Conservation (phyloP, 2,797 vertebrate species). For the Ptychadena robeensis region DNA sequence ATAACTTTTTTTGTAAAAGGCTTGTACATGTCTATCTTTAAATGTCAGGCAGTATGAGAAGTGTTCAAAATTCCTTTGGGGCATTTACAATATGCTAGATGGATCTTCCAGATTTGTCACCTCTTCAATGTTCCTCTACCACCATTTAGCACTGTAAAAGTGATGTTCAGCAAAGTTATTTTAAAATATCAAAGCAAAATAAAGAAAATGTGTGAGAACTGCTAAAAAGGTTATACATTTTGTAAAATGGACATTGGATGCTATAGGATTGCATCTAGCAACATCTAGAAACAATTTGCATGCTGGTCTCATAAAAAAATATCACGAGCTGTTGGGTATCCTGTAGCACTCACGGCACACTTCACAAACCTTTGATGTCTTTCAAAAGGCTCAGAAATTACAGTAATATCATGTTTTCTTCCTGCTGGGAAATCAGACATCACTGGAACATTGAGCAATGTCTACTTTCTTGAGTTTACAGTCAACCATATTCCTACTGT, state of each 20-base stretch:
- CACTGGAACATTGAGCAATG: neutral
- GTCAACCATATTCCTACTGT: neutral
- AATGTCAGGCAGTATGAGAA: neutral
- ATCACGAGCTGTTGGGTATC: slow-evolving; percentile 48
- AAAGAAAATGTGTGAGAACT: neutral
- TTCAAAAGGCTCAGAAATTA: neutral
- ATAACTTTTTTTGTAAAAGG: neutral
- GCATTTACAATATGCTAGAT: neutral
- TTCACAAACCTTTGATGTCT: slow-evolving; percentile 53
- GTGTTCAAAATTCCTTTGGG: neutral
- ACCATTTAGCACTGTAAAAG: neutral
- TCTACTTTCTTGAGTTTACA: slow-evolving; percentile 10
- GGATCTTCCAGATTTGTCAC: neutral
- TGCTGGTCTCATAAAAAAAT: slow-evolving; percentile 48
- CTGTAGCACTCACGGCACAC: slow-evolving; percentile 37
- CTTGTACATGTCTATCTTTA: neutral
- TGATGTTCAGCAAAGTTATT: slow-evolving; percentile 2
- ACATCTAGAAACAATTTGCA: slow-evolving; percentile 51
- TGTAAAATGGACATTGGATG: slow-evolving; percentile 15
- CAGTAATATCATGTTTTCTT: slow-evolving; percentile 39
- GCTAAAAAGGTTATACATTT: neutral
- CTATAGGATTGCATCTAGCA: slow-evolving; percentile 15
- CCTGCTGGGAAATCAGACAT: slow-evolving; percentile 29
- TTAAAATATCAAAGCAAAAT: slow-evolving; percentile 20
- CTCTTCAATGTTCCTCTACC: neutral